phyloP scores from a whole-genome alignment of 2,888 invertebrate genomes.

The Biston betularia region DNA sequence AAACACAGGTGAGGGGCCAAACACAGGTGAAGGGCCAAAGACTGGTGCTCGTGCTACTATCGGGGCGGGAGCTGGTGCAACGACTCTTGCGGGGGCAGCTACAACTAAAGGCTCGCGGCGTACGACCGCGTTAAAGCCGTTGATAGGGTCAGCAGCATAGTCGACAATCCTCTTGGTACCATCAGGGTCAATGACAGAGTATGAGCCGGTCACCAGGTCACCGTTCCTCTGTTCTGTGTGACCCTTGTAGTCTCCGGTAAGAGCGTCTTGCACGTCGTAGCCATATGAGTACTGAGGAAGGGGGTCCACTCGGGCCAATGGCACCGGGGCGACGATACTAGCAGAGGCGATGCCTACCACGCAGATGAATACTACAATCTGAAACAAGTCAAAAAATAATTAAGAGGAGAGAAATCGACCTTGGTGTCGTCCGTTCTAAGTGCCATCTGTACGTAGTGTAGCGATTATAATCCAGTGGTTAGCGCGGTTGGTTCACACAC shows the following conservation, averaged over 20 bases:
- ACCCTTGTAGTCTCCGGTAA: slow-evolving; percentile 87
- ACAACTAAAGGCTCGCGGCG: slow-evolving; percentile 80
- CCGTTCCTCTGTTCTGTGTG: slow-evolving; percentile 86
- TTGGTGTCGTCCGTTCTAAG: no score
- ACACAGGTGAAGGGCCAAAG: slow-evolving; percentile 54
- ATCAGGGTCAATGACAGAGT: slow-evolving; percentile 84
- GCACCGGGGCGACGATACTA: slow-evolving; percentile 71
- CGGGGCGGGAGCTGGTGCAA: slow-evolving; percentile 57
- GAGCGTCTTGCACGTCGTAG: slow-evolving; percentile 85
- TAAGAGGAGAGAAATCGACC: neutral
- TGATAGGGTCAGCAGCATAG: slow-evolving; percentile 83
- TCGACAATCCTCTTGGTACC: slow-evolving; percentile 86
- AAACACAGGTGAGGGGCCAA: slow-evolving; percentile 52
- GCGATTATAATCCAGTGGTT: no score
- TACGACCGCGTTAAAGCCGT: slow-evolving; percentile 87
- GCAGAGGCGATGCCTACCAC: slow-evolving; percentile 69
- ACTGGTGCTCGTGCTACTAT: slow-evolving; percentile 60
- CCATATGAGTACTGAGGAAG: slow-evolving; percentile 86
- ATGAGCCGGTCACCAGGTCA: slow-evolving; percentile 85
- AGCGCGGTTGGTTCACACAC: no score
- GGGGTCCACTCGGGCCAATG: slow-evolving; percentile 72
- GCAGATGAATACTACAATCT: slow-evolving; percentile 84
- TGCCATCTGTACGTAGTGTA: no score
- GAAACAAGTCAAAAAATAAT: slow-evolving; percentile 47
- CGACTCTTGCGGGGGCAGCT: slow-evolving; percentile 58